phyloP scores from a whole-genome alignment of 2,797 vertebrate genomes.

The Ptychadena robeensis region DNA sequence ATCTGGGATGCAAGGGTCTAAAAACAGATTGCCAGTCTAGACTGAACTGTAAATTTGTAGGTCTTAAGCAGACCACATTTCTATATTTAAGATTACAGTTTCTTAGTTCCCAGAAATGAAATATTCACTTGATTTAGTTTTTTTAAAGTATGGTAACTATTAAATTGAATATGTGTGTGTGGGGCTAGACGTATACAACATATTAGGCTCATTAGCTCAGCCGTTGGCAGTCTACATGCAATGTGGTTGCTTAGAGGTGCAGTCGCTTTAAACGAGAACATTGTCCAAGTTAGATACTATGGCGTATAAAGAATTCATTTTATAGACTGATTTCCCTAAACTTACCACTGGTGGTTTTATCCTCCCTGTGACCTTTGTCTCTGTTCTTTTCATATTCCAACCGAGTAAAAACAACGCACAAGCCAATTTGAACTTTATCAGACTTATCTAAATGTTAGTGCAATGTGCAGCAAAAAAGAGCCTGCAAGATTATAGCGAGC shows the following conservation, averaged over 20 bases:
- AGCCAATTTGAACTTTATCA: slow-evolving; percentile 52
- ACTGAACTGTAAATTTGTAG: no score
- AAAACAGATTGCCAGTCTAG: neutral
- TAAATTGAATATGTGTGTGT: slow-evolving; percentile 22
- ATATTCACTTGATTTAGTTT: slow-evolving; percentile 28
- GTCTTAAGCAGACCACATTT: neutral
- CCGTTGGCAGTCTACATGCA: slow-evolving; percentile 41
- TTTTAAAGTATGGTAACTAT: slow-evolving; percentile 31
- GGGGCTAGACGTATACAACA: slow-evolving; percentile 9
- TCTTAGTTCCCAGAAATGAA: slow-evolving; percentile 8
- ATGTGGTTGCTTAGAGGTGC: slow-evolving; percentile 45
- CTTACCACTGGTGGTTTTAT: slow-evolving; percentile 55
- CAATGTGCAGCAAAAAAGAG: slow-evolving; percentile 66
- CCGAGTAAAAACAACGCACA: slow-evolving; percentile 47
- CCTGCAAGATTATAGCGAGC: slow-evolving; percentile 71
- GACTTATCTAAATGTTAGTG: slow-evolving; percentile 37
- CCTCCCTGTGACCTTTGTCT: slow-evolving; percentile 45
- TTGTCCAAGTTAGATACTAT: slow-evolving; percentile 27
- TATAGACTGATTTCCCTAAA: slow-evolving; percentile 38
- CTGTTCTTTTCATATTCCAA: slow-evolving; percentile 50
- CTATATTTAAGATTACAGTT: neutral
- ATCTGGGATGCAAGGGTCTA: neutral
- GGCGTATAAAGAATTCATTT: slow-evolving; percentile 34
- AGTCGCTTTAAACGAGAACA: slow-evolving; percentile 29
- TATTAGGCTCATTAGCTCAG: slow-evolving; percentile 48